Evolutionary conservation across 2,888 invertebrate genomes (phyloP), one percentile per base, ranked within the genome.

Genomic region (Bembecia ichneumoniformis): DNA sequence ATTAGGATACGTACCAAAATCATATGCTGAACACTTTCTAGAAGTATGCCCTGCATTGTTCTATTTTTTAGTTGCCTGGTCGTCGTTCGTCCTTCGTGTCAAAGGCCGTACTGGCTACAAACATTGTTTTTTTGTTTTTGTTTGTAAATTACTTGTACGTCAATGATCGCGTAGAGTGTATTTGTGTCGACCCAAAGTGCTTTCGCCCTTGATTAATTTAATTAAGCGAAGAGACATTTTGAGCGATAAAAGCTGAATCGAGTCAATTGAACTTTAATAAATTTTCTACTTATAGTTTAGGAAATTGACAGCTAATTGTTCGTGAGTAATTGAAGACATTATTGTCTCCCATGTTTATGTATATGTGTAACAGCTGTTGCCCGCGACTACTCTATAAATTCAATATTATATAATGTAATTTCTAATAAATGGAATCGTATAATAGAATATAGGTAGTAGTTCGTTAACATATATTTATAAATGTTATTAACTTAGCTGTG

Each of bases 11-110:
- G 72, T 68, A 90, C 90, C 87, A 89, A 89, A 45, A 91, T 82
- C 63, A 88, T 90, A 67, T 90, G 83, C 61, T 90, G 90, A 45
- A 90, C 88, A 68, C 90, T 90, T 68, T 91, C 90, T 63, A 91
- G 68, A 49, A 91, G 74, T 88, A 91, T 91, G 48, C 91, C 91
- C 67, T 91, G 91, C 91, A 91, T 91, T 35, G 35, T 49, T 36
- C 45, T 14, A 15, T 14, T 40, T 40, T 11, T 40, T 3, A 13
- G 5, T 40, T 16, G 14, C 16, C 17, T 44, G 13, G 44, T 15
- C 44, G 54, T 49, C 46, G 46, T 48, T 16, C 47, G 44, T 48
- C 49, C 51, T 47, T 48, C 45, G 44, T 44, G 40, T 34, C 56
- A 51, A 52, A 58, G 56, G 58, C 47, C 51, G 17, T 13, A 57